Evolutionary conservation across 2,888 invertebrate genomes (phyloP).

Genomic region (Lissocephala sabroskyi): DNA sequence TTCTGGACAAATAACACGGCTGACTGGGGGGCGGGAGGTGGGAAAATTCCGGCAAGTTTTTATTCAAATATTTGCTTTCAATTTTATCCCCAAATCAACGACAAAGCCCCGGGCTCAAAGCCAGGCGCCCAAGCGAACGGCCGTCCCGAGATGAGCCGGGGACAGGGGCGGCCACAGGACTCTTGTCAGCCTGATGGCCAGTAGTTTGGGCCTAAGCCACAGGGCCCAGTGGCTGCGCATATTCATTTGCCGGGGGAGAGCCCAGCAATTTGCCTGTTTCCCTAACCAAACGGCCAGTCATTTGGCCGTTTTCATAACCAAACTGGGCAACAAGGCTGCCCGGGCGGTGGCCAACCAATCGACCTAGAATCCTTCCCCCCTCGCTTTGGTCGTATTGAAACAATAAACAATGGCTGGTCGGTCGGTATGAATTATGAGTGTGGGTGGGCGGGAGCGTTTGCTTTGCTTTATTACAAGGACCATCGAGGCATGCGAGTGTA

Average conservation of each 20-base stretch:
- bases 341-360: conserved; percentile 26
- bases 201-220: too few relatives aligned
- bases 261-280: too few relatives aligned
- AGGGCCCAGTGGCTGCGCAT: too few relatives aligned
- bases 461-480: conserved; percentile 1
- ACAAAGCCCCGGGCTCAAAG: too few relatives aligned
- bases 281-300: too few relatives aligned
- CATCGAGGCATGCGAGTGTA: conserved; percentile 1
- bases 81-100: too few relatives aligned
- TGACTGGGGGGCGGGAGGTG: background rate
- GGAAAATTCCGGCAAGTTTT: conserved; percentile 44
- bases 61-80: conserved; percentile 56
- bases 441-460: background rate
- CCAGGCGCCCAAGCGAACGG: too few relatives aligned
- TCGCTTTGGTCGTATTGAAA: conserved; percentile 31
- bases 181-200: too few relatives aligned
- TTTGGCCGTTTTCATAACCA: background rate
- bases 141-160: too few relatives aligned
- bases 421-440: conserved; percentile 38
- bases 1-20: conserved; percentile 34
- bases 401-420: conserved; percentile 47
- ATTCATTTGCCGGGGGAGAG: too few relatives aligned
- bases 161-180: too few relatives aligned
- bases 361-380: too few relatives aligned
- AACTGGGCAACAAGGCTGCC: background rate